Base-by-base conservation (phyloP, 2,797 vertebrate genomes). In the Hippopotamyrus pictus region DNA sequence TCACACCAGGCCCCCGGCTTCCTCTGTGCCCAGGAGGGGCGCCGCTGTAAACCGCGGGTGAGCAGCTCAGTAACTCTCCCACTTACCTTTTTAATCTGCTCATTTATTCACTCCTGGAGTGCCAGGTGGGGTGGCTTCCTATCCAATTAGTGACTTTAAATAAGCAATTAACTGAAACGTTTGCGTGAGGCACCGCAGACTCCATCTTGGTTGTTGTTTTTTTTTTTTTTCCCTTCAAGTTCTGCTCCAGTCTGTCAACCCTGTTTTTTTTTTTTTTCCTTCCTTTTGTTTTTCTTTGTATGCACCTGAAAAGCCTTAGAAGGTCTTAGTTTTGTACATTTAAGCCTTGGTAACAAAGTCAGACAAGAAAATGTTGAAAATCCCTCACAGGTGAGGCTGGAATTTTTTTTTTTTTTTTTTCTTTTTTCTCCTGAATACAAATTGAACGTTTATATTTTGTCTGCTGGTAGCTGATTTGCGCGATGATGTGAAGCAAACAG, bases 291-390 rank as follows among this genome's bases (percentile, higher is more conserved):
- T 48, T n/a, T 46, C 44, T 46, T 48, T 83, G 37, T 83, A 41
- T 76, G 69, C 69, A 76, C 69, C 69, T 76, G 41, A 83, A 82
- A 37, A 48, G 79, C 9, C 79, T 83, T 83, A 17, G 19, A 44
- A 44, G 37, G 79, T 83, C 79, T 48, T 7, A 48, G 44, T 44
- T 44, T 83, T 46, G 41, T 46, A 46, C 17, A n/a, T 48, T 83
- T 83, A 83, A 83, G n/a, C 54, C 88, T 85, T 19, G 88, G 88
- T 50, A 85, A 85, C 88, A 44, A 51, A 85, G 44, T 57, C 29
- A 17, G 79, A 84, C 88, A 46, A 54, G 73, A 88, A 82, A 88
- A 82, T 82, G 50, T 51, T 88, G 62, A 29, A 22, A 82, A 79
- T 48, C 76, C 54, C 54, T 62, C 53, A 22, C 76, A 84, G 54